Percentiles rank a stretch among this genome's conserved stretches.
phyloP scores from a whole-genome alignment of 2,888 invertebrate species.

The Clistopyga incitator region DNA sequence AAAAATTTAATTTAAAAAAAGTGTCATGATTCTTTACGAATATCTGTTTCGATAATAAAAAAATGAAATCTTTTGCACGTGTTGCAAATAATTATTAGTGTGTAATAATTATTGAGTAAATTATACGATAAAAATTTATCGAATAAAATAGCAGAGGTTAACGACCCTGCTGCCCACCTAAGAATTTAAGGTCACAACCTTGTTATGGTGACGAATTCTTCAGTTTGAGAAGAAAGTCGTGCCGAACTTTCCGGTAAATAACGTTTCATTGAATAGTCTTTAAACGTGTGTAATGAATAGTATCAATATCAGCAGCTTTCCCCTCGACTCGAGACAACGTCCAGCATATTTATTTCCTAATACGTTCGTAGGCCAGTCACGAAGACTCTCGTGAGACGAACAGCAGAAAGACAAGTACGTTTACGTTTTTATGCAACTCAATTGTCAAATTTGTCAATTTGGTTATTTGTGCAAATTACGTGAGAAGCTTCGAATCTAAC shows the following conservation, averaged over 20 bases:
- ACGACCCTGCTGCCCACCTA: background rate
- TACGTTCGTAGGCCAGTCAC: background rate
- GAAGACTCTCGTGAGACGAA: background rate
- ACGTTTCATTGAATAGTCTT: background rate
- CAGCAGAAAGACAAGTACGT: background rate
- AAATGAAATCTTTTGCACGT: no score
- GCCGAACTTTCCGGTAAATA: slow-evolving; percentile 4
- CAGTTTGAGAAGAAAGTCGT: slow-evolving; percentile 24
- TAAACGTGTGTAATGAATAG: slow-evolving; percentile 13
- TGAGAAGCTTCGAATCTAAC: no score
- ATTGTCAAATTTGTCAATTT: background rate
- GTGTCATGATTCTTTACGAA: no score
- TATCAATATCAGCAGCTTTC: slow-evolving; percentile 25
- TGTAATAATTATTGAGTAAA: no score
- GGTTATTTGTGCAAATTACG: background rate
- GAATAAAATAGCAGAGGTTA: no score
- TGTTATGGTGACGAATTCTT: slow-evolving; percentile 15
- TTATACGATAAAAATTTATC: no score
- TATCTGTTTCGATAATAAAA: no score
- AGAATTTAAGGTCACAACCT: no score
- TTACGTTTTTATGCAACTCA: background rate
- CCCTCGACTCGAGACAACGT: background rate
- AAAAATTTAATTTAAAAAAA: no score
- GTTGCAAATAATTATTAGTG: no score
- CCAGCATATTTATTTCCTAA: slow-evolving; percentile 12